Percentiles rank a stretch among this genome's conserved stretches.
Evolutionary conservation across 2,797 vertebrate genomes (phyloP).

Genomic region (Mus spretus): DNA sequence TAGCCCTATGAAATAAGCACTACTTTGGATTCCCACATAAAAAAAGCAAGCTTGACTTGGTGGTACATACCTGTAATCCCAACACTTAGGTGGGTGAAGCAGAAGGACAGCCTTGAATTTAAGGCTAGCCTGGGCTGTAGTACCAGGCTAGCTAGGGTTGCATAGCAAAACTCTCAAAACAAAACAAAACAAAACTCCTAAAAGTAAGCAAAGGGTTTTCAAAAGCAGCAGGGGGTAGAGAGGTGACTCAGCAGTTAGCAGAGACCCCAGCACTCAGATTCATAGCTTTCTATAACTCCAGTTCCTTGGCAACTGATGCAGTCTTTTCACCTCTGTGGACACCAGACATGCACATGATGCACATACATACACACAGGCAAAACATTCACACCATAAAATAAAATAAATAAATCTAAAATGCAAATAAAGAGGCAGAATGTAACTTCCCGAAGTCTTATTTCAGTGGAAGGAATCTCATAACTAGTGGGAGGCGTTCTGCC

Average conservation of each 20-base stretch:
- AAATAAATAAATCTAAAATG: background rate
- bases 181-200: background rate
- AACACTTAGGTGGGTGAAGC: background rate
- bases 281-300: background rate
- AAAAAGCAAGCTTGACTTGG: background rate
- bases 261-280: background rate
- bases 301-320: background rate
- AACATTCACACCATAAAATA: background rate
- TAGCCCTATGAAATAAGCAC: background rate
- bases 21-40: slow-evolving; percentile 52
- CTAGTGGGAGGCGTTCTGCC: background rate
- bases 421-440: background rate
- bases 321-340: background rate
- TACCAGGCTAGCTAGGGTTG: background rate
- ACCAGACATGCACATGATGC: background rate
- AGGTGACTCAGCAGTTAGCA: background rate
- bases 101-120: background rate
- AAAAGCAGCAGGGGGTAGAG: background rate
- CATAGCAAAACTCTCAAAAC: background rate
- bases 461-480: background rate
- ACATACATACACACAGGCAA: background rate
- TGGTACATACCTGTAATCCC: background rate
- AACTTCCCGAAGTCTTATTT: slow-evolving; percentile 18
- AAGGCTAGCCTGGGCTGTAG: background rate
- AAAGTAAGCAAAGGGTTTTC: background rate